Evolutionary conservation across 2,113 vertebrate genomes (phyloP), one percentile per base, ranked within the genome.

Genomic region (Nothoprocta perdicaria): DNA sequence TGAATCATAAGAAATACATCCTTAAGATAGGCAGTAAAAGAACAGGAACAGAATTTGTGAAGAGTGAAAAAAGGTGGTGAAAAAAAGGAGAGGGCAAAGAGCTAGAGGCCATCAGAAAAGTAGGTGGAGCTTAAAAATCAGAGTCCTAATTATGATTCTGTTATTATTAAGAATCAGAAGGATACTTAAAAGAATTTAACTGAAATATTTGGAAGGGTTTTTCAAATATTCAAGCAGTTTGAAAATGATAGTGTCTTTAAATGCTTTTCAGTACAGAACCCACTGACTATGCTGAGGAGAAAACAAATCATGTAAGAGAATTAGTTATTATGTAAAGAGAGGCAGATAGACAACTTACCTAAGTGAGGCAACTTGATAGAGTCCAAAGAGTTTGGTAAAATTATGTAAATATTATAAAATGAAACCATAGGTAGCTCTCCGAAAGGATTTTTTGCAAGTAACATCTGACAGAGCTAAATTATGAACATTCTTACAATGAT

Each of bases 371-470:
- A 84, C 86, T 84, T 46, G 78, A 74, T 58, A 50, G 12, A 43
- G 26, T 78, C 80, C 17, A 16, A 57, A 67, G 38, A 3, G 12
- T 81, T 89, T 91, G 71, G 2, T 33, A 63, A 80, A 84, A 72
- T 50, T 40, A 13, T 31, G 10, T 48, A 48, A 48, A 23, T 75
- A 3, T 57, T 90, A 41, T 53, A 53, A 75, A 15, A 15, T 84
- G 80, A 93, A 95, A 78, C 35, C 5, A 21, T 33, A 84, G 12
- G 5, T 43, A 57, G 38, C 24, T 21, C 13, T 61, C 43, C 16
- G 57, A 73, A 94, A 90, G 78, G 60, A 84, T 89, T 94, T 94
- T 57, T 89, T 86, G 33, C 52, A 81, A 75, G 69, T 53, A 71
- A 23, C 19, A 84, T 45, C 69, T 71, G 86, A 23, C 38, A 67